phyloP scores from a whole-genome alignment of 2,888 invertebrate species.

The Chrysolina haemoptera region DNA sequence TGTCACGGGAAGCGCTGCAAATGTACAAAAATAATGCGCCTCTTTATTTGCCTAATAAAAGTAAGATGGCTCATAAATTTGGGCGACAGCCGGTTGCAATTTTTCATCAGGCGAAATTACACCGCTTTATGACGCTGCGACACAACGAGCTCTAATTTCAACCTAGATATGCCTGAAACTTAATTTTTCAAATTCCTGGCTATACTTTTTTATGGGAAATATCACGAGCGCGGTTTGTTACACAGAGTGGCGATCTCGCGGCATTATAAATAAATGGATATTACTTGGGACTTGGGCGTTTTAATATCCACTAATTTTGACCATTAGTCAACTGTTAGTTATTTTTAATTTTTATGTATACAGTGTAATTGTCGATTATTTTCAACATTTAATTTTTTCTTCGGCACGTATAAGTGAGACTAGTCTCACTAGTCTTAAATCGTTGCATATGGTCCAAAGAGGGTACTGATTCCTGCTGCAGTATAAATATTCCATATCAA shows the following conservation, averaged over 20 bases:
- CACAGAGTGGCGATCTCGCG: neutral
- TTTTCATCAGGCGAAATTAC: constrained; percentile 41
- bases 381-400: too few relatives aligned
- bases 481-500: too few relatives aligned
- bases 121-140: constrained; percentile 33
- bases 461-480: too few relatives aligned
- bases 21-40: constrained; percentile 17
- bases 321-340: too few relatives aligned
- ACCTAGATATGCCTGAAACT: constrained; percentile 34
- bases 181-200: constrained; percentile 30
- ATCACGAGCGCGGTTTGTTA: constrained; percentile 4
- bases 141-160: constrained; percentile 33
- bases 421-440: too few relatives aligned
- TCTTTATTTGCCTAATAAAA: constrained; percentile 28
- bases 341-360: too few relatives aligned
- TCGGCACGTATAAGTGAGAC: too few relatives aligned
- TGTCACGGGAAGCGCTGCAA: constrained; percentile 18
- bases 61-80: constrained; percentile 30
- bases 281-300: too few relatives aligned
- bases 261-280: neutral
- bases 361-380: too few relatives aligned
- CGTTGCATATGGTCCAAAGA: too few relatives aligned
- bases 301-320: too few relatives aligned
- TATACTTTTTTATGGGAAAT: constrained; percentile 4
- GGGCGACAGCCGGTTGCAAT: constrained; percentile 32